Conservation (phyloP, 2,113 vertebrate genomes). For the Laticauda colubrina region DNA sequence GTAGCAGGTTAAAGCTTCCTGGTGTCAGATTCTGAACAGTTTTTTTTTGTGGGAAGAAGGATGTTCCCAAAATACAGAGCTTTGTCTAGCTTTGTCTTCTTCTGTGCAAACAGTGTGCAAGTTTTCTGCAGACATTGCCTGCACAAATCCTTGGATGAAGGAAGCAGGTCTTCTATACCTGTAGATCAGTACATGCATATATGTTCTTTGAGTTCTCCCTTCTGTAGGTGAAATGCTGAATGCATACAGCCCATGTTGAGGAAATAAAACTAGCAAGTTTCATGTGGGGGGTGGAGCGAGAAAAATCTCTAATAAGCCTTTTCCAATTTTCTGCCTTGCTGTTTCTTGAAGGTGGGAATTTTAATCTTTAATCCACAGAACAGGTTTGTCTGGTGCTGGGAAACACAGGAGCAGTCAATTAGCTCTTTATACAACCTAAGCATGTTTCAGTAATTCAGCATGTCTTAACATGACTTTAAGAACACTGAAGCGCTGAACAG, state of each 20-base stretch:
- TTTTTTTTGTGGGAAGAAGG: not conserved
- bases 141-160: not conserved
- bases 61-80: not conserved
- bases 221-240: not conserved
- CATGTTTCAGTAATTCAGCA: constrained; percentile 8
- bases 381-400: constrained; percentile 9
- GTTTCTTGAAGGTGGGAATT: not conserved
- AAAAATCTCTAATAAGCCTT: not conserved
- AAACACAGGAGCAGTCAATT: constrained; percentile 6
- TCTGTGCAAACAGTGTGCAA: not conserved
- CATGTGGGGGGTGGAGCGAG: not conserved
- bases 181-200: not conserved
- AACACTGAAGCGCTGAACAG: constrained; percentile 5
- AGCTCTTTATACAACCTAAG: constrained; percentile 8
- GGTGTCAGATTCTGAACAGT: no score
- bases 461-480: constrained; percentile 24
- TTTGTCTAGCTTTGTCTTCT: not conserved
- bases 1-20: not conserved
- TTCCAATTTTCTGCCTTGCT: constrained; percentile 4
- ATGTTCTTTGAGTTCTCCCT: not conserved
- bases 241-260: not conserved
- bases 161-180: not conserved
- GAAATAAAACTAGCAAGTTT: not conserved
- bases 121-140: not conserved
- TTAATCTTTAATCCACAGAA: constrained; percentile 1